phyloP scores from a whole-genome alignment of 2,888 invertebrate species.

The Drosophila rubida region DNA sequence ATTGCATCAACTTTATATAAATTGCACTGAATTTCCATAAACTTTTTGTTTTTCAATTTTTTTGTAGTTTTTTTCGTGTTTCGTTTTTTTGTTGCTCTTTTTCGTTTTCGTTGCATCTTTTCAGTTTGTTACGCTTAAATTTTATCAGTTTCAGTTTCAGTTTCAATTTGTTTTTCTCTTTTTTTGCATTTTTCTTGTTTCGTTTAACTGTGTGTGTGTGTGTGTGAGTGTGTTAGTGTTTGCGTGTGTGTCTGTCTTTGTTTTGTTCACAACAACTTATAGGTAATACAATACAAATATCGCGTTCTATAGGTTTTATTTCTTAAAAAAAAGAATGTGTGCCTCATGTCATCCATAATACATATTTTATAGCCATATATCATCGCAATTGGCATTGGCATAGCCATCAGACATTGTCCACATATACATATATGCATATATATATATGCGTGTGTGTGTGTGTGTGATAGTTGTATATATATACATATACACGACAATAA shows the following conservation, averaged over 20 bases:
- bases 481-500: constrained; percentile 60
- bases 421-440: constrained; percentile 7
- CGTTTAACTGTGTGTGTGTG: constrained; percentile 45
- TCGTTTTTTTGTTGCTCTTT: constrained; percentile 3
- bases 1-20: constrained; percentile 29
- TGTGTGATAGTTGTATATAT: constrained; percentile 22
- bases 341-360: constrained; percentile 84
- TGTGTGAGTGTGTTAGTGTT: constrained; percentile 12
- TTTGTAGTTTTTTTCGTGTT: constrained; percentile 20
- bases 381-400: constrained; percentile 44
- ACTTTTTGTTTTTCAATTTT: constrained; percentile 34
- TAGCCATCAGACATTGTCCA: constrained; percentile 58
- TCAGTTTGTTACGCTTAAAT: constrained; percentile 65
- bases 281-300: constrained; percentile 78
- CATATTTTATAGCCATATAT: constrained; percentile 64
- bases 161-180: constrained; percentile 66
- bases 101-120: constrained; percentile 51
- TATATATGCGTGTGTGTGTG: too few species aligned
- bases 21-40: constrained; percentile 33
- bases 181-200: constrained; percentile 46
- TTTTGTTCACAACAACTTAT: constrained; percentile 71
- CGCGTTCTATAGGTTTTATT: constrained; percentile 70
- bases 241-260: constrained; percentile 24
- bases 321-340: constrained; percentile 79
- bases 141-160: constrained; percentile 73